Conservation (phyloP, 2,113 vertebrate genomes). For the Psilopsiagon aurifrons region DNA sequence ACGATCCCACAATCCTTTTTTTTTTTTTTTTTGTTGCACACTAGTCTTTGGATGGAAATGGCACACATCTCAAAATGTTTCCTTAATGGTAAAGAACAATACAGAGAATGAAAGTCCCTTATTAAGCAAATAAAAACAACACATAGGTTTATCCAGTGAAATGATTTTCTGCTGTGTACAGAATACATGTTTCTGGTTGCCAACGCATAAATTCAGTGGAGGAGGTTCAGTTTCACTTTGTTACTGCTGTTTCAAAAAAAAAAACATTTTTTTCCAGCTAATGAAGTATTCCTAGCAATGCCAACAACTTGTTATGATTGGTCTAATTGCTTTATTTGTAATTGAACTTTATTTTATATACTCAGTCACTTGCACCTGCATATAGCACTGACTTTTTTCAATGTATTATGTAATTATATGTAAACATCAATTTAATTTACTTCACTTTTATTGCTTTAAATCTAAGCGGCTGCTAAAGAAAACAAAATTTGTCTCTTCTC, state of each 20-base stretch:
- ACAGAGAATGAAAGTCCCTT: neutral
- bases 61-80: neutral
- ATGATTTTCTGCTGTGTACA: neutral
- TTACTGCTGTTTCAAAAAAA: neutral
- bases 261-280: neutral
- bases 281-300: neutral
- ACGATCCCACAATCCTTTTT: neutral
- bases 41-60: neutral
- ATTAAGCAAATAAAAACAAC: neutral
- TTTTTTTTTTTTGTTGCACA: neutral
- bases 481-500: neutral
- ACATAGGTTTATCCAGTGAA: neutral
- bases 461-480: neutral
- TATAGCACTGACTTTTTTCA: neutral
- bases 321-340: neutral
- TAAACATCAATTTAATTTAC: neutral
- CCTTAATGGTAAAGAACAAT: neutral
- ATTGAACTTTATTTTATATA: neutral
- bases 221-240: neutral
- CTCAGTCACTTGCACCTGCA: neutral
- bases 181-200: neutral
- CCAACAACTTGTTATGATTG: neutral
- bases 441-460: neutral
- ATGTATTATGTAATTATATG: neutral
- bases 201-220: neutral